These are phyloP conservation scores for Cotesia congregata DNA, from an alignment of 2,888 invertebrate species.

Conservation along the genomic window DNA sequence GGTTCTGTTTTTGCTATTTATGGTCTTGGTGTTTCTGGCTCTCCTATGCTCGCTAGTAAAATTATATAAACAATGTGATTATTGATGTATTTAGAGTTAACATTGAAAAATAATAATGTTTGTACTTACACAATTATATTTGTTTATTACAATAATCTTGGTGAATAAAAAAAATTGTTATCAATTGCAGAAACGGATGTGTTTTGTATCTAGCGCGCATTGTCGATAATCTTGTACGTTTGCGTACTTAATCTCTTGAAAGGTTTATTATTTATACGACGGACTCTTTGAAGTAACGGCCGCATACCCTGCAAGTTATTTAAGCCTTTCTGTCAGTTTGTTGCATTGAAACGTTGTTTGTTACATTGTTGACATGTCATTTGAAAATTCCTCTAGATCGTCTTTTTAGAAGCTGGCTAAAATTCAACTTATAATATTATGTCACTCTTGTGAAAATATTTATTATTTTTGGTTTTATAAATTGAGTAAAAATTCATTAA, in stretches of 20 bases:
- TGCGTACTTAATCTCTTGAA: background rate
- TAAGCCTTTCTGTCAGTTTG: no score
- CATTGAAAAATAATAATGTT: background rate
- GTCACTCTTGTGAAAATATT: no score
- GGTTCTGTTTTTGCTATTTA: slow-evolving; percentile 71
- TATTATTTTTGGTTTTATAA: no score
- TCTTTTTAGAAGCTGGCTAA: no score
- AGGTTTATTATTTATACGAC: background rate
- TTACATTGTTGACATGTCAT: no score
- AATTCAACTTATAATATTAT: no score
- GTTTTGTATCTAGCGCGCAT: background rate
- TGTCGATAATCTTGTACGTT: background rate
- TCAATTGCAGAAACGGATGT: background rate
- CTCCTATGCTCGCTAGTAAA: slow-evolving; percentile 39
- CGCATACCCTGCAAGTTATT: no score
- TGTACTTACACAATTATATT: background rate
- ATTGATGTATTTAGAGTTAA: background rate
- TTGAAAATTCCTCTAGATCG: no score
- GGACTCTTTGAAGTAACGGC: no score
- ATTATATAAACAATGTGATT: slow-evolving; percentile 19
- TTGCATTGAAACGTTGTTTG: no score
- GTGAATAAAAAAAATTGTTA: background rate
- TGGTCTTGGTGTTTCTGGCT: slow-evolving; percentile 66
- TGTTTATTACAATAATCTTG: background rate
- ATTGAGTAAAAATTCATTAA: background rate